Percentiles rank a stretch among this genome's conserved stretches.
Conservation (phyloP, 1,140 invertebrate species). For the Atta cephalotes region DNA sequence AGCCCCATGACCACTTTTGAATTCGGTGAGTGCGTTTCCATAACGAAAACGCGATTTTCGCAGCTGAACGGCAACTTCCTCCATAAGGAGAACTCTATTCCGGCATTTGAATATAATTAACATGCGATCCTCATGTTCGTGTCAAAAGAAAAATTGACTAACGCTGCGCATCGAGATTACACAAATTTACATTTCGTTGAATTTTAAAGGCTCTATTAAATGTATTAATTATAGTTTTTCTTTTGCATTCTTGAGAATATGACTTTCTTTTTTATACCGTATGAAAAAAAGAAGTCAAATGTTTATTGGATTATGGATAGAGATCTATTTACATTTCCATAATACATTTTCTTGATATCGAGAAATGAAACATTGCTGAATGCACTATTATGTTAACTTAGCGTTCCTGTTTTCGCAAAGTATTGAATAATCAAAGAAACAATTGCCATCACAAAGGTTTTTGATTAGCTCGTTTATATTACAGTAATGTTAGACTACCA, state of each 20-base stretch:
- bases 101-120: conserved; percentile 42
- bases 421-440: conserved; percentile 80
- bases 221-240: neutral
- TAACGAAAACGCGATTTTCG: conserved; percentile 66
- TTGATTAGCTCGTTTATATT: conserved; percentile 84
- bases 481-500: conserved; percentile 72
- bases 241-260: neutral
- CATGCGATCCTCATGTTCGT: neutral
- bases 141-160: conserved; percentile 1
- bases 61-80: conserved; percentile 3
- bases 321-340: conserved; percentile 1
- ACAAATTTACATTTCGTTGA: neutral
- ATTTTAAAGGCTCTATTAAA: neutral
- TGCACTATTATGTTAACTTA: neutral
- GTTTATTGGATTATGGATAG: neutral
- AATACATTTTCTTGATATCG: conserved; percentile 3
- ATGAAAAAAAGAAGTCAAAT: neutral
- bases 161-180: neutral
- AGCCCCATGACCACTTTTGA: conserved; percentile 73
- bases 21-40: conserved; percentile 72
- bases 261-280: neutral
- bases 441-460: conserved; percentile 82
- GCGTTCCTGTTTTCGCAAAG: conserved; percentile 77
- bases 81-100: conserved; percentile 6
- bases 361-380: conserved; percentile 22